phyloP scores from a whole-genome alignment of 2,113 vertebrate species.

The Camelus bactrianus region DNA sequence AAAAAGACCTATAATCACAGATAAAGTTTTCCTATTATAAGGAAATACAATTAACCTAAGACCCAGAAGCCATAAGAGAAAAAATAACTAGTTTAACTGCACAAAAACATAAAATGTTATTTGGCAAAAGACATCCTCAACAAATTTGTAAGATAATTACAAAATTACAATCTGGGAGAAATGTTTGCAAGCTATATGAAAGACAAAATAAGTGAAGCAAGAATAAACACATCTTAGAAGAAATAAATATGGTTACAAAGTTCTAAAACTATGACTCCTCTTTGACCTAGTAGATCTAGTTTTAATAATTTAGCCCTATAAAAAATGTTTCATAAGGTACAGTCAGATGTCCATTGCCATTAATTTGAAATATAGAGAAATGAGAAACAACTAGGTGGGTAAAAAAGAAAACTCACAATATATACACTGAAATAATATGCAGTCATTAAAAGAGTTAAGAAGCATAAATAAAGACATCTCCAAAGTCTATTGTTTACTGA shows the following conservation, averaged over 20 bases:
- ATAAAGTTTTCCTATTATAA: slow-evolving; percentile 21
- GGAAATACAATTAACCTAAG: not conserved
- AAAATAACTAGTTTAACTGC: not conserved
- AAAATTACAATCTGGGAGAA: not conserved
- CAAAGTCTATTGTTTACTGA: not conserved
- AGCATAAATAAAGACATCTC: not conserved
- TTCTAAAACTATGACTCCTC: not conserved
- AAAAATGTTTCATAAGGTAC: not conserved
- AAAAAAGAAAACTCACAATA: not conserved
- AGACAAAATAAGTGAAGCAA: not conserved
- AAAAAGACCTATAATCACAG: not conserved
- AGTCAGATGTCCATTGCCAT: not conserved
- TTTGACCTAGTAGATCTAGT: not conserved
- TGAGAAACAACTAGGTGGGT: not conserved
- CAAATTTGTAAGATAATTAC: slow-evolving; percentile 14
- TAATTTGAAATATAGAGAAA: not conserved
- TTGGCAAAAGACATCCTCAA: not conserved
- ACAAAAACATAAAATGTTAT: slow-evolving; percentile 20
- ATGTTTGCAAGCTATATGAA: not conserved
- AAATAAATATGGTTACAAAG: slow-evolving; percentile 7
- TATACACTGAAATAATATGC: not conserved
- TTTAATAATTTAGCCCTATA: slow-evolving; percentile 9
- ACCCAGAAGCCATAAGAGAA: not conserved
- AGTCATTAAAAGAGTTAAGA: not conserved
- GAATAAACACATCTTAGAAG: not conserved